Conservation (phyloP, 2,797 vertebrate species). For the Sternarchorhynchus goeldii region DNA sequence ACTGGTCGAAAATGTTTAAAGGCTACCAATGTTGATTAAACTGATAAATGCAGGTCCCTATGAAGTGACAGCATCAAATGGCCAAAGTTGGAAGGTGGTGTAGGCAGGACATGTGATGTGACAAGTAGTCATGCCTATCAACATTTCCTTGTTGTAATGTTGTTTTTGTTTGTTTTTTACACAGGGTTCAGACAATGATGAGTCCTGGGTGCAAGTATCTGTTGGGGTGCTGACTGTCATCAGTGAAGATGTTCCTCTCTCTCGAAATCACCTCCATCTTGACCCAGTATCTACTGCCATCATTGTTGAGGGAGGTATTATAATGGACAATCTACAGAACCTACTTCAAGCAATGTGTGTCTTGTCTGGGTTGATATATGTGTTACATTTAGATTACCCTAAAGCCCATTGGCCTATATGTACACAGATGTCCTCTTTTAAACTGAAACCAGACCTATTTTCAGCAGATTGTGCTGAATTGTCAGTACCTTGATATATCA, state of each 20-base stretch:
- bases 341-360: slow-evolving; percentile 7
- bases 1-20: background rate
- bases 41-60: background rate
- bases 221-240: slow-evolving; percentile 28
- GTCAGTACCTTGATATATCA: background rate
- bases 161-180: slow-evolving; percentile 28
- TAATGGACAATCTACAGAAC: slow-evolving; percentile 12
- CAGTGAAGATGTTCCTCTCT: slow-evolving; percentile 12
- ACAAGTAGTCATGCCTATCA: background rate
- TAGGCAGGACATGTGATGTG: background rate
- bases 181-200: slow-evolving; percentile 33
- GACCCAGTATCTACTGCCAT: slow-evolving; percentile 38
- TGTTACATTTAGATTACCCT: slow-evolving; percentile 5
- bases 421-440: background rate
- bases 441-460: background rate
- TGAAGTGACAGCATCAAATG: background rate
- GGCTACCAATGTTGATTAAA: background rate
- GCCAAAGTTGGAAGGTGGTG: background rate
- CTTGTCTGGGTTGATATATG: slow-evolving; percentile 13
- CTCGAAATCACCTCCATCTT: slow-evolving; percentile 25
- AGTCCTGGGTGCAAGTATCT: slow-evolving; percentile 28
- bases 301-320: slow-evolving; percentile 41
- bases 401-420: background rate
- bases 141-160: slow-evolving; percentile 21
- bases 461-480: background rate